Base-by-base conservation (phyloP, 2,888 invertebrate genomes). In the Rhaphigaster nebulosa region DNA sequence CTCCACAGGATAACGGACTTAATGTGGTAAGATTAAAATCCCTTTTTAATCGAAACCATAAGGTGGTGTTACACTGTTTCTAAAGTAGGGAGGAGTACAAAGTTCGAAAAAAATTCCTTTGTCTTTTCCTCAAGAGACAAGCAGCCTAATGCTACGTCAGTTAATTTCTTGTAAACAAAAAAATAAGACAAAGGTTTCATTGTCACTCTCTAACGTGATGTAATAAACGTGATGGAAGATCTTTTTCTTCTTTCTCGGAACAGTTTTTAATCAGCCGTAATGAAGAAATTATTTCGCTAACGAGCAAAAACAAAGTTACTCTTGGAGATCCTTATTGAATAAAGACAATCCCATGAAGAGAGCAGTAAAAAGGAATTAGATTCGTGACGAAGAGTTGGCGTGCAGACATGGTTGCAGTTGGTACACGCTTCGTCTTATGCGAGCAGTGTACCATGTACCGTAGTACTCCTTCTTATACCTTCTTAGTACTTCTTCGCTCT, bases 271-370 rank as follows among this genome's bases (percentile, higher is more conserved):
- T 34, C 18, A 29, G 3, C 18, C 15, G 5, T 65, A 65, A 65
- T 65, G 65, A 65, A 65, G 65, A 65, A 65, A 65, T 65, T 65
- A 65, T 65, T 65, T 65, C 65, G 29, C 65, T 34, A 65, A 29
- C 15, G 65, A 65, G 65, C 65, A 65, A 65, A 65, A 65, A 65
- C 65, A 18, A 60, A 65, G 65, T 18, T 15, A 18, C 5, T 8
- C 65, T 1, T 13, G 1, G 65, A 34, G 65, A 65, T 65, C 29
- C 65, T 65, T 65, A 65, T 65, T 65, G 65, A 65, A 65, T 65
- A 65, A 65, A 65, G 65, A 65, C 65, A 65, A 65, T 65, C 65
- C 29, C 65, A 65, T 34, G 65, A 65, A 65, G 65, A 18, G 29
- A 65, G 65, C 65, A 65, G 65, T 65, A 34, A 65, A 65, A 65